Evolutionary conservation across 1,140 invertebrate species (phyloP), one percentile per base, ranked within the genome.

Genomic region (Brachionus plicatilis): DNA sequence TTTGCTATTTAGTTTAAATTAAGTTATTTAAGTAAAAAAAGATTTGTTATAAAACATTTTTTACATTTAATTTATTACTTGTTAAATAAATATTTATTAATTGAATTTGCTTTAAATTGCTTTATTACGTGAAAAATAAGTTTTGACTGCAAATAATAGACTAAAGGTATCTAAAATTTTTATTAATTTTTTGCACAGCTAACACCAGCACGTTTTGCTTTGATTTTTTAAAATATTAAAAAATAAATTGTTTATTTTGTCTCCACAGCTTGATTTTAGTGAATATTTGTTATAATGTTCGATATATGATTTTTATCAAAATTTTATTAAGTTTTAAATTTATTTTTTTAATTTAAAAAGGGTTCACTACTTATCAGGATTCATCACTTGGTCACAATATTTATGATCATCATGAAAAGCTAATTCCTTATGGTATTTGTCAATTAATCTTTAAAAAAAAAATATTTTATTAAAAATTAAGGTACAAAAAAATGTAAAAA

Each of bases 401-500:
- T 53, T 14, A 53, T 53, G 14, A 9, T n/a, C 3, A n/a, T 53
- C 17, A 24, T 3, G 24, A 66, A 27, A 12, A 68, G 33, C 24
- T 29, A 29, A n/a, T 41, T 33, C 66, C 66, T 41, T 68, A 68
- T 68, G 66, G 66, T 68, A 68, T 29, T 29, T 33, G 1, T 68
- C 7, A 37, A 6, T 37, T 37, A 7, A 37, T 37, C 2, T 29
- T 4, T 0, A 37, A 37, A 37, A 37, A 37, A 37, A 37, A n/a
- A 24, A 17, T 41, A 72, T 72, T 41, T 17, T 43, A 8, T 72
- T 72, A 68, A 68, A 11, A 66, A 29, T 9, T 17, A 43, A 72
- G 72, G 72, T 11, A 76, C 72, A 29, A 76, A 12, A 76, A 47
- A 76, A 29, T 76, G 72, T 76, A 27, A 76, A 14, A 76, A 76